A percentile compares a stretch with the other conserved stretches of the same genome.
Conservation (phyloP, 2,113 vertebrate genomes). For the Rhagologus leucostigma region DNA sequence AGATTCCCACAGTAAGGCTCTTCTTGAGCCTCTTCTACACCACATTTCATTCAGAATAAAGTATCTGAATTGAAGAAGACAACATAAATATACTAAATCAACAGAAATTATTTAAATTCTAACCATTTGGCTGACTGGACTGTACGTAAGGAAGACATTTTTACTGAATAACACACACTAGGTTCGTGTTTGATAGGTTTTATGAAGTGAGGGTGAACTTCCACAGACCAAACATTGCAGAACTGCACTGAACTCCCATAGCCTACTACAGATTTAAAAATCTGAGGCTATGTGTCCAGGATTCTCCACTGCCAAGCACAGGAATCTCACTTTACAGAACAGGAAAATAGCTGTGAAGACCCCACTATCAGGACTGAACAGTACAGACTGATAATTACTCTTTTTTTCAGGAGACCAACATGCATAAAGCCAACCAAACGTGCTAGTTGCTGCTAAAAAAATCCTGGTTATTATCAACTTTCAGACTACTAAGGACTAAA, state of each 20-base stretch:
- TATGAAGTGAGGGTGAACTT: neutral
- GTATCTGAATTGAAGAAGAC: neutral
- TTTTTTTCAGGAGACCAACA: neutral
- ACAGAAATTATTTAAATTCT: neutral
- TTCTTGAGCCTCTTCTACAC: neutral
- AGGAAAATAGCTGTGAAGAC: neutral
- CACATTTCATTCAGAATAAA: neutral
- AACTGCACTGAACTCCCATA: neutral
- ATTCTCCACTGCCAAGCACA: neutral
- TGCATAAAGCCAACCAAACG: neutral
- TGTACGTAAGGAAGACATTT: neutral
- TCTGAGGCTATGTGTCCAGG: neutral
- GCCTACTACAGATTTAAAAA: neutral
- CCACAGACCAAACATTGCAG: neutral
- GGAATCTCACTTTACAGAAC: neutral
- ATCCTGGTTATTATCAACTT: neutral
- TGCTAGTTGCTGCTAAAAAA: neutral
- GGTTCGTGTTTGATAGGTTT: neutral
- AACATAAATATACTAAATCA: neutral
- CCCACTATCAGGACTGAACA: neutral
- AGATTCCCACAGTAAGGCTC: slow-evolving; percentile 24
- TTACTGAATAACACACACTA: neutral
- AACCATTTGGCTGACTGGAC: neutral
- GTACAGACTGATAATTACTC: neutral
- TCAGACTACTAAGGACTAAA: neutral